phyloP scores from a whole-genome alignment of 1,140 invertebrate species.

The Drosophila burlai region DNA sequence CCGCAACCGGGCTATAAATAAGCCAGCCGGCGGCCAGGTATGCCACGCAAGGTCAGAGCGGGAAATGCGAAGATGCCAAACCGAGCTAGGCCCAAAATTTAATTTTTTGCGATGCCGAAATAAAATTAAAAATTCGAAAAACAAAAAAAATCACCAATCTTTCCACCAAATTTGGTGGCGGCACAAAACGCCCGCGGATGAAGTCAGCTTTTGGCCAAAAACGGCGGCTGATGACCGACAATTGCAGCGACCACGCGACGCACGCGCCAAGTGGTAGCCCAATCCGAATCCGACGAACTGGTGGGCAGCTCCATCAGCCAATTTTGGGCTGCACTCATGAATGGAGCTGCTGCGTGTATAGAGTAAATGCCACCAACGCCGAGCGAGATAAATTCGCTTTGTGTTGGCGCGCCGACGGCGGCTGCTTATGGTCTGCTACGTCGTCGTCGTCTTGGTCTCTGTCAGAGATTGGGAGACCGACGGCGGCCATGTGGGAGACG shows the following conservation, averaged over 20 bases:
- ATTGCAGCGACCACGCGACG: conserved; percentile 78
- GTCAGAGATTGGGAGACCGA: conserved; percentile 18
- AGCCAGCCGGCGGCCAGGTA: conserved; percentile 30
- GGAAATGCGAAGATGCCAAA: conserved; percentile 68
- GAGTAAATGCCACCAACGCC: conserved; percentile 55
- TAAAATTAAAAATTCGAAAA: conserved; percentile 42
- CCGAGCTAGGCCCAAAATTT: conserved; percentile 18
- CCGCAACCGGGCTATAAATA: conserved; percentile 67
- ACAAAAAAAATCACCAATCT: conserved; percentile 42
- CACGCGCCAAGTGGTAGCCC: conserved; percentile 74
- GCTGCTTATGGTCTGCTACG: conserved; percentile 46
- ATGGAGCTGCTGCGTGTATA: conserved; percentile 50
- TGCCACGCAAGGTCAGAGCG: conserved; percentile 67
- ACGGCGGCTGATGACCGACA: conserved; percentile 69
- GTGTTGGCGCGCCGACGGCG: conserved; percentile 77
- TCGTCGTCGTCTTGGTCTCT: conserved; percentile 2
- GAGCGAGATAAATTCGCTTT: conserved; percentile 39
- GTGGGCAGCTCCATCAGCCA: conserved; percentile 66
- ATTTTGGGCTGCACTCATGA: conserved; percentile 79
- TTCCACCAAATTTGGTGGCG: conserved; percentile 20
- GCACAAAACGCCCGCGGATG: conserved; percentile 21
- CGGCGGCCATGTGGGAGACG: conserved; percentile 71
- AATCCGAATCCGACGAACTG: conserved; percentile 30
- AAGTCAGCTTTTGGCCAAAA: conserved; percentile 27
- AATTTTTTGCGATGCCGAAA: conserved; percentile 39